Percentiles rank a stretch among this genome's conserved stretches.
Conservation (phyloP, 2,113 vertebrate genomes). For the Equus przewalskii region DNA sequence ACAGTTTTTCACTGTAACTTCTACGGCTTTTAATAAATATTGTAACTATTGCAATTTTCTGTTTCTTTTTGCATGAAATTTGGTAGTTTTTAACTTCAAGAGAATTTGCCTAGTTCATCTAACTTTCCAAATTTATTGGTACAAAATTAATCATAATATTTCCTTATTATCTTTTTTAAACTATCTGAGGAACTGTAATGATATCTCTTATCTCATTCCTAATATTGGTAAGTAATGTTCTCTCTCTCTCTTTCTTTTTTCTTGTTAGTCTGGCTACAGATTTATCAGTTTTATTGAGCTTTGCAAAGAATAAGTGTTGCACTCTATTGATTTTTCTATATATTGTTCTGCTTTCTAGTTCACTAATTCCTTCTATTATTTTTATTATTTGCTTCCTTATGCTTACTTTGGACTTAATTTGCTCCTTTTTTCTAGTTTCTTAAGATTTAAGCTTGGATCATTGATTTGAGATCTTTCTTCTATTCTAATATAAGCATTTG, state of each 20-base stretch:
- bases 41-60: neutral
- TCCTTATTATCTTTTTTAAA: neutral
- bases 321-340: neutral
- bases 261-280: neutral
- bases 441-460: neutral
- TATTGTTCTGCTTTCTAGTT: neutral
- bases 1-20: neutral
- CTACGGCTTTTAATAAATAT: neutral
- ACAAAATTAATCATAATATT: neutral
- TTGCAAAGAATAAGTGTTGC: neutral
- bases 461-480: neutral
- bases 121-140: neutral
- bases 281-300: constrained; percentile 24
- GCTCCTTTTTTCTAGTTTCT: neutral
- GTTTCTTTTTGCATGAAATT: neutral
- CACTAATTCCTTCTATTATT: neutral
- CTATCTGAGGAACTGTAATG: neutral
- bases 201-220: neutral
- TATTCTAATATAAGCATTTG: neutral
- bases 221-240: neutral
- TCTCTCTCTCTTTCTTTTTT: neutral
- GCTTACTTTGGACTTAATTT: neutral
- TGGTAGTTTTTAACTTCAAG: neutral
- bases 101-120: neutral
- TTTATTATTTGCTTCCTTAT: constrained; percentile 34